Percentiles rank a stretch among this genome's conserved stretches.
These are phyloP conservation scores for Sebastes nivosus DNA, from an alignment of 2,797 vertebrate species.

Conservation along the genomic window DNA sequence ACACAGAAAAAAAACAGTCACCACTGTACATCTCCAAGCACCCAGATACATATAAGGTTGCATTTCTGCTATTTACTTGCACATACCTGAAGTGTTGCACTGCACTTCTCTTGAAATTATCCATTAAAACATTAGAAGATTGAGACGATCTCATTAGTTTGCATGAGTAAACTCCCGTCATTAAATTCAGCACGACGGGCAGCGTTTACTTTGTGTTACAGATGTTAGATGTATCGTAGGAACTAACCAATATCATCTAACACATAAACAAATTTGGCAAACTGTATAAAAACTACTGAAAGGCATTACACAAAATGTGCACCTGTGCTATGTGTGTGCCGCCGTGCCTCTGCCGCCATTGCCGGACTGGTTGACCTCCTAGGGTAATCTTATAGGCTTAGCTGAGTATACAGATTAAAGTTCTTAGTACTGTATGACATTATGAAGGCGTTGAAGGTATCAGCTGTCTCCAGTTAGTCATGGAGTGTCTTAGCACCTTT, in stretches of 20 bases:
- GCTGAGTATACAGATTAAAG: constrained; percentile 10
- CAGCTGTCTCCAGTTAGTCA: background rate
- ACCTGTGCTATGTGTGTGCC: too few relatives aligned
- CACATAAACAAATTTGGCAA: background rate
- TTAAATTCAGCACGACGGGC: too few relatives aligned
- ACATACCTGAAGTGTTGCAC: too few relatives aligned
- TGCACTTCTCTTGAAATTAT: background rate
- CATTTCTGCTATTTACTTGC: background rate
- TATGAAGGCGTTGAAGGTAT: background rate
- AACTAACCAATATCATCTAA: background rate
- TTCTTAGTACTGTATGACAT: background rate
- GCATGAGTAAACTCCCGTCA: too few relatives aligned
- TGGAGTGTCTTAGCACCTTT: background rate
- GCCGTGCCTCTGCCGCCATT: background rate
- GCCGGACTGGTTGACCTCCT: background rate
- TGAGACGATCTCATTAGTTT: background rate
- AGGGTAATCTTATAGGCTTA: constrained; percentile 5
- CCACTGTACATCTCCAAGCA: background rate
- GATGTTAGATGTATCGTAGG: background rate
- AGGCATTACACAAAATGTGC: too few relatives aligned
- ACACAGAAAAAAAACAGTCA: background rate
- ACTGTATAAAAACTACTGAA: background rate
- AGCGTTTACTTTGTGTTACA: too few relatives aligned
- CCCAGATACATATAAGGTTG: background rate
- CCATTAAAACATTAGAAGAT: background rate